Evolutionary conservation across 2,888 invertebrate genomes (phyloP), one percentile per base, ranked within the genome.

Genomic region (Drosophila hamatofila): DNA sequence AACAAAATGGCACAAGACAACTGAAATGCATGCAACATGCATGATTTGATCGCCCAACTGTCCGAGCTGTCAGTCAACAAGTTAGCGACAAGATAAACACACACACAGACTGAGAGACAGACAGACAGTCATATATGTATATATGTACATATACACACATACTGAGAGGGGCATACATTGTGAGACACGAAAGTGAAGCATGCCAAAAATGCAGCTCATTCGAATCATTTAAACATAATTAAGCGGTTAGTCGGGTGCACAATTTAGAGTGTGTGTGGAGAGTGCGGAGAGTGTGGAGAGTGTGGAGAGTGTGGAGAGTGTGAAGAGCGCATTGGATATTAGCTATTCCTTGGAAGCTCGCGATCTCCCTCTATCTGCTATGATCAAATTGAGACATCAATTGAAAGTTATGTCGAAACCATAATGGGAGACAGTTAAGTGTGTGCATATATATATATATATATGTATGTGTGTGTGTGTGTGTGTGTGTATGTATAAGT

Each of bases 361-460:
- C 56, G 21, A 9, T 42, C 48, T 30, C 44, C 49, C 64, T 39
- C 48, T 52, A n/a, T 1, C 21, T 48, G 6, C 48, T 11, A n/a
- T 37, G 46, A 64, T 72, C 73, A 72, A 82, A 85, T 87, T 87
- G 82, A 87, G 85, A 85, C 82, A 86, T 86, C 82, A 86, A 86
- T 83, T 87, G 82, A 81, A 75, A 85, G 79, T 83, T 81, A 80
- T 83, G 72, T 65, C 60, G 35, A 33, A 39, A 25, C 83, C 81
- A 73, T 77, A 84, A 77, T 74, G 75, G 83, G 78, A 58, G 69
- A 49, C 42, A 51, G 55, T 61, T 41, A 11, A 39, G 18, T 27
- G 46, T 51, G 44, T 12, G 12, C n/a, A n/a, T n/a, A n/a, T n/a
- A n/a, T n/a, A n/a, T n/a, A n/a, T n/a, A n/a, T n/a, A n/a, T n/a